Evolutionary conservation across 2,888 invertebrate species (phyloP), one percentile per base, ranked within the genome.

Genomic region (Oxytorus armatus): DNA sequence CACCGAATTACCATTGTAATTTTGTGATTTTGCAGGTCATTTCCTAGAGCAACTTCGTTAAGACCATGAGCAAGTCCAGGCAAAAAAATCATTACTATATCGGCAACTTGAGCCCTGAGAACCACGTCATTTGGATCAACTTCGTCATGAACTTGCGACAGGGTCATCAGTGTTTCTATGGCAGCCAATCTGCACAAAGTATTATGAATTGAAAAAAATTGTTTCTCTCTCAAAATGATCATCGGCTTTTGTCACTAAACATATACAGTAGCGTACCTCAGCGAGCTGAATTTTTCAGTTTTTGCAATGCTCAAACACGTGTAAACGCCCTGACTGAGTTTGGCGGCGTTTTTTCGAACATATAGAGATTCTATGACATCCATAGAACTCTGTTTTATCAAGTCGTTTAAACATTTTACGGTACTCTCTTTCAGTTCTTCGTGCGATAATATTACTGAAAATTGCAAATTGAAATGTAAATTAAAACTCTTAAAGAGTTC

Each of bases 321-420:
- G 85, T 94, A 95, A 55, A 96, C 92, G 61, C 95, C 94, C 87
- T 95, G 95, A 1, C 95, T 95, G 55, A 96, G 87, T 84, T 94
- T 92, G 0, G 94, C 92, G 1, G 94, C 93, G 79, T 95, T 93
- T 66, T 93, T 92, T 77, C 94, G 92, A 21, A 92, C 90, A 84
- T 95, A 95, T 72, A 95, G 92, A 42, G 89, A 84, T 82, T 93
- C 92, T 16, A 95, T 88, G 5, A 94, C 92, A 79, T 94, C 93
- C 0, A 89, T 89, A 3, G 93, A 92, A 23, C 94, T 86, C 61
- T 92, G 92, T 77, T 93, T 88, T 85, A 94, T 91, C 21, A 95
- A 87, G 0, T 91, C 88, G 1, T 91, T 93, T 16, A 94, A 91
- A 83, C 94, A 94, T 82, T 92, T 90, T 83, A 95, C 91, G 39